These are phyloP conservation scores for Ligdia adustata DNA, from an alignment of 2,888 invertebrate genomes.

Conservation along the genomic window DNA sequence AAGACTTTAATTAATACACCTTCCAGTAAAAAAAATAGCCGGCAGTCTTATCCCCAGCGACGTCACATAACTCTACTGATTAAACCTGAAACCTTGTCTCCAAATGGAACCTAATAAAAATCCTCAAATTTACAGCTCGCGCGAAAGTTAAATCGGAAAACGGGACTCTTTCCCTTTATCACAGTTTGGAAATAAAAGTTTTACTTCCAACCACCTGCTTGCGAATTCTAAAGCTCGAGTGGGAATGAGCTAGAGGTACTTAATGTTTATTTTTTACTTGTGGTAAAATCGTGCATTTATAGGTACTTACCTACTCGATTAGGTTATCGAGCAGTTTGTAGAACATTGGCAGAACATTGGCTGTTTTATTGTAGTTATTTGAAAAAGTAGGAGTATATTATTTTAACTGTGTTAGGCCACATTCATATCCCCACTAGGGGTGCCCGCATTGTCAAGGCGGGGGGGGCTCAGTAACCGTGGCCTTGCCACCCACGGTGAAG, in stretches of 20 bases:
- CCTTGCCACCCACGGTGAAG: no score
- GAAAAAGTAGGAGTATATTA: no score
- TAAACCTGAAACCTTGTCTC: slow-evolving; percentile 1
- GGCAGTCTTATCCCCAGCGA: neutral
- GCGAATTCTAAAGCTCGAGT: slow-evolving; percentile 7
- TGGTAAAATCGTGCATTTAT: no score
- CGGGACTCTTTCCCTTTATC: slow-evolving; percentile 18
- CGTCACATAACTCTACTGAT: neutral
- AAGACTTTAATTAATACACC: no score
- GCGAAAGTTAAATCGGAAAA: slow-evolving; percentile 26
- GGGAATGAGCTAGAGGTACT: neutral
- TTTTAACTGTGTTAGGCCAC: no score
- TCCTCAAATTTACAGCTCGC: slow-evolving; percentile 17
- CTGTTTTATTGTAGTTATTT: no score
- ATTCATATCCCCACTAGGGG: no score
- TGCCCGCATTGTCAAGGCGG: no score
- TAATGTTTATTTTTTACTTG: neutral
- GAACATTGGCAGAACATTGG: no score
- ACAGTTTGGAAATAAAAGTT: slow-evolving; percentile 26
- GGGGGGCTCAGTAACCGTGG: no score
- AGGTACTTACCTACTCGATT: no score
- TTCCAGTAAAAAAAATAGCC: neutral
- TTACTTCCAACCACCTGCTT: slow-evolving; percentile 24
- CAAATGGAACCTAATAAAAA: slow-evolving; percentile 18
- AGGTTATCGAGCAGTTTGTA: no score